Evolutionary conservation across 1,140 invertebrate species (phyloP).

Genomic region (Pentalonia nigronervosa): DNA sequence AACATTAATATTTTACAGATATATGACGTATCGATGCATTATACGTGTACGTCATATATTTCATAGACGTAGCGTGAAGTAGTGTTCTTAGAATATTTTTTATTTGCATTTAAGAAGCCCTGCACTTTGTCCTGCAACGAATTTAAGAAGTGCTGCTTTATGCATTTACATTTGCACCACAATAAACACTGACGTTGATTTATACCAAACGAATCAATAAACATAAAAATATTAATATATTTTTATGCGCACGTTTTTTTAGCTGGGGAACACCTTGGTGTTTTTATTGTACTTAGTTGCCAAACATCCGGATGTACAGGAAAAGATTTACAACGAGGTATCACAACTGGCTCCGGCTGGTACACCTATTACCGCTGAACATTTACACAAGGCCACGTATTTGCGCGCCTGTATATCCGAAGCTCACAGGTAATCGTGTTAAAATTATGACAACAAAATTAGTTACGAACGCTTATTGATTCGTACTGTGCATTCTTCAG

Average conservation of each 20-base stretch:
- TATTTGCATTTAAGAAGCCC: not conserved
- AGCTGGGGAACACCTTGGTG: constrained; percentile 83
- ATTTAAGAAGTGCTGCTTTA: not conserved
- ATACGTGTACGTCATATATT: not conserved
- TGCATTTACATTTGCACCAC: not conserved
- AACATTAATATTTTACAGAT: not conserved
- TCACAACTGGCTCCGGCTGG: constrained; percentile 67
- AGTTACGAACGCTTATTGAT: not conserved
- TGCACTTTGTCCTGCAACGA: not conserved
- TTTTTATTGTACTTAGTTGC: constrained; percentile 82
- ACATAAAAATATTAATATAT: not conserved
- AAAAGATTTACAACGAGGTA: constrained; percentile 79
- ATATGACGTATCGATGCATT: not conserved
- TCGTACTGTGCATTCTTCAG: constrained; percentile 63
- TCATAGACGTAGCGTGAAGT: not conserved
- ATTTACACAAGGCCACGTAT: constrained; percentile 75
- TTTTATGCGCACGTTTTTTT: constrained; percentile 60
- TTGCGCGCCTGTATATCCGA: constrained; percentile 87
- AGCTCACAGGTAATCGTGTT: constrained; percentile 70
- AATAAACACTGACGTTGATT: not conserved
- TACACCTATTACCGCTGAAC: constrained; percentile 69
- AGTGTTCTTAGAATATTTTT: not conserved
- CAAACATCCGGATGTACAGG: constrained; percentile 73
- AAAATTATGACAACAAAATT: not conserved
- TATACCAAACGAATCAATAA: constrained; percentile 43